A percentile compares a stretch with the other conserved stretches of the same genome.
Conservation (phyloP, 2,797 vertebrate species). For the Acanthiza pusilla region DNA sequence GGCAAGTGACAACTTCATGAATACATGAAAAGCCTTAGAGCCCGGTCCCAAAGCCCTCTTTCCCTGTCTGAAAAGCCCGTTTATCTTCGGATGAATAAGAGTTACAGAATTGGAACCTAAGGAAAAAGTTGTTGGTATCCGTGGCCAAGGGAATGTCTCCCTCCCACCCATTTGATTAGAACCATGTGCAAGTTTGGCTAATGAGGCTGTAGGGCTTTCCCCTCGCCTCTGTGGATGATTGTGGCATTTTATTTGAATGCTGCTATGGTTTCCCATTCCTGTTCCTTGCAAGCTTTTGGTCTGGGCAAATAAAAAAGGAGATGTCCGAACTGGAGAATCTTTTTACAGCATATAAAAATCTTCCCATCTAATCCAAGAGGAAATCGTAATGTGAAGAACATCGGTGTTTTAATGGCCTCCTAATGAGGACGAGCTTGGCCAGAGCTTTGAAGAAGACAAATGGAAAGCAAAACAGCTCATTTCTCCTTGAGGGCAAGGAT, state of each 20-base stretch:
- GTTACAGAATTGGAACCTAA: slow-evolving; percentile 55
- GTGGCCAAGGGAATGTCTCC: slow-evolving; percentile 59
- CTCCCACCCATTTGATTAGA: slow-evolving; percentile 57
- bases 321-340: slow-evolving; percentile 5
- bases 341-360: slow-evolving; percentile 4
- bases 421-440: slow-evolving; percentile 38
- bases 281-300: neutral
- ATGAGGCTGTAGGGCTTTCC: slow-evolving; percentile 49
- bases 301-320: slow-evolving; percentile 24
- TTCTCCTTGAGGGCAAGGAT: slow-evolving; percentile 24
- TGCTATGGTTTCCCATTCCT: slow-evolving; percentile 1
- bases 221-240: neutral
- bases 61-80: slow-evolving; percentile 26
- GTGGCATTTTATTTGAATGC: slow-evolving; percentile 49
- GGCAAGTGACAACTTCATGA: slow-evolving; percentile 59
- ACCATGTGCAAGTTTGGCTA: slow-evolving; percentile 59
- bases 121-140: slow-evolving; percentile 52
- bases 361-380: slow-evolving; percentile 36
- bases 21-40: slow-evolving; percentile 53
- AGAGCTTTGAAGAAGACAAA: slow-evolving; percentile 42
- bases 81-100: slow-evolving; percentile 48
- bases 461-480: neutral
- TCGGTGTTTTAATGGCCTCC: neutral
- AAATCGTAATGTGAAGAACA: slow-evolving; percentile 27
- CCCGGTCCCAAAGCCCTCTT: slow-evolving; percentile 14